phyloP scores from a whole-genome alignment of 1,140 invertebrate genomes.

The Drosophila melanica region DNA sequence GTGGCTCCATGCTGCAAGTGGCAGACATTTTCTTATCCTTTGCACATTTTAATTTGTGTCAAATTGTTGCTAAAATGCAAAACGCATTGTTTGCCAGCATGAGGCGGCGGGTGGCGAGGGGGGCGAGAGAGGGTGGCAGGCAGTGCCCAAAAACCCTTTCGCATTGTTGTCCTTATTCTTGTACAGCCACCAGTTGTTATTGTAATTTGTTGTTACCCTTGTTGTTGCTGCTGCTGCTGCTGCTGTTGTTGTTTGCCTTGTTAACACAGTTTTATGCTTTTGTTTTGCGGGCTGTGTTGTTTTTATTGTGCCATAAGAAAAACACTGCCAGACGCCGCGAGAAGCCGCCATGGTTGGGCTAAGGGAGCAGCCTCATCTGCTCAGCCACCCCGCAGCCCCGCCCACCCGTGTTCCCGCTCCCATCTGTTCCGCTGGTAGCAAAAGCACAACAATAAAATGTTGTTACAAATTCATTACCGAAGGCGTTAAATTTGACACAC shows the following conservation, averaged over 20 bases:
- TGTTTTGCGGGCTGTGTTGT: slow-evolving; percentile 69
- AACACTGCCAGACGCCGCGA: slow-evolving; percentile 49
- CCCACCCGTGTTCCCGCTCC: too few species aligned
- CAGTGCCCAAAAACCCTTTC: slow-evolving; percentile 19
- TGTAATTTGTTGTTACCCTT: slow-evolving; percentile 5
- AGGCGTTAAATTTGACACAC: slow-evolving; percentile 82
- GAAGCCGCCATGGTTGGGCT: neutral
- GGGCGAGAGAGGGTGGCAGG: neutral
- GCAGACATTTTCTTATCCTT: slow-evolving; percentile 42
- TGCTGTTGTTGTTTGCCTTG: slow-evolving; percentile 52
- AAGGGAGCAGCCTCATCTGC: slow-evolving; percentile 26
- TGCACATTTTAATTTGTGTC: slow-evolving; percentile 80
- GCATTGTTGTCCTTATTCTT: slow-evolving; percentile 53
- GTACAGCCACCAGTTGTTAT: slow-evolving; percentile 27
- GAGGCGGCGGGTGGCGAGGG: slow-evolving; percentile 8
- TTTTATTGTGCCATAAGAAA: slow-evolving; percentile 76
- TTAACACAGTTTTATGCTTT: slow-evolving; percentile 82
- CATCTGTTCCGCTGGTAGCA: slow-evolving; percentile 23
- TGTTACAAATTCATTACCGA: slow-evolving; percentile 83
- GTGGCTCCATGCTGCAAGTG: slow-evolving; percentile 35
- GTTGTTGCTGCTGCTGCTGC: slow-evolving; percentile 6
- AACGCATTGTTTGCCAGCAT: slow-evolving; percentile 69
- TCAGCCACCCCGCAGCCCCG: too few species aligned
- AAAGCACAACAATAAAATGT: slow-evolving; percentile 82
- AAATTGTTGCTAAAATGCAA: slow-evolving; percentile 82